Conservation (phyloP, 2,888 invertebrate species). For the Drosophila seclusa region DNA sequence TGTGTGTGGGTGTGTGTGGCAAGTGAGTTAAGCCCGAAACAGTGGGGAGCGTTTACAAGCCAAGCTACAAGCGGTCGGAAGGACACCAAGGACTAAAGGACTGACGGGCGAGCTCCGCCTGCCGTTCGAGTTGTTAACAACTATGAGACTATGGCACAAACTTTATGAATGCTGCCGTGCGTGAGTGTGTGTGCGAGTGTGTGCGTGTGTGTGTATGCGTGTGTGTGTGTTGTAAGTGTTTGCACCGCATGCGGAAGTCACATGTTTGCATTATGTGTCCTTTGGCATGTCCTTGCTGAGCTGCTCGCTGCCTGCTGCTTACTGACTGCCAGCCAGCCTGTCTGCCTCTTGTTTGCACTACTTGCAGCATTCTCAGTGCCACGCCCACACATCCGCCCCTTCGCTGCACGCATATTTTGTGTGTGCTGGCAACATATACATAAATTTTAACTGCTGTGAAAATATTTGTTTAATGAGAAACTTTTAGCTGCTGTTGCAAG, state of each 20-base stretch:
- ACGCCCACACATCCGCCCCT: slow-evolving; percentile 1
- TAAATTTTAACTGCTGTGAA: slow-evolving; percentile 81
- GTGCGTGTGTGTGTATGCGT: slow-evolving; percentile 17
- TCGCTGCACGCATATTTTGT: slow-evolving; percentile 2
- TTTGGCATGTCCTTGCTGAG: slow-evolving; percentile 79
- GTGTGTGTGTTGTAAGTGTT: slow-evolving; percentile 69
- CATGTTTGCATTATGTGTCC: slow-evolving; percentile 82
- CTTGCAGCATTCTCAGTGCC: slow-evolving; percentile 53
- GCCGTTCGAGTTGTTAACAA: slow-evolving; percentile 80
- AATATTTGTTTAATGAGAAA: slow-evolving; percentile 82
- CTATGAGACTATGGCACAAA: slow-evolving; percentile 77
- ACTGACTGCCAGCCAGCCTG: slow-evolving; percentile 31
- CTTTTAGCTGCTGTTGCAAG: slow-evolving; percentile 69
- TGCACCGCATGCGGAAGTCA: slow-evolving; percentile 82
- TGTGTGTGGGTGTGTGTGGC: slow-evolving; percentile 10
- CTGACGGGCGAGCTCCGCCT: slow-evolving; percentile 28
- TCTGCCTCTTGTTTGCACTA: slow-evolving; percentile 68
- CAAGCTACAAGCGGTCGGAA: slow-evolving; percentile 76
- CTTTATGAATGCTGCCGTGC: slow-evolving; percentile 71
- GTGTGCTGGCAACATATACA: slow-evolving; percentile 48
- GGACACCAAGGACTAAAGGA: slow-evolving; percentile 43
- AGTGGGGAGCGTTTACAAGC: slow-evolving; percentile 65
- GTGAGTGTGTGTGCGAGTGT: slow-evolving; percentile 6
- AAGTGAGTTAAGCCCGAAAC: slow-evolving; percentile 41
- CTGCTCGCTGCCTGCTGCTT: slow-evolving; percentile 23